These are phyloP conservation scores for Danaus melanippus DNA, from an alignment of 1,140 invertebrate genomes.

Conservation along the genomic window DNA sequence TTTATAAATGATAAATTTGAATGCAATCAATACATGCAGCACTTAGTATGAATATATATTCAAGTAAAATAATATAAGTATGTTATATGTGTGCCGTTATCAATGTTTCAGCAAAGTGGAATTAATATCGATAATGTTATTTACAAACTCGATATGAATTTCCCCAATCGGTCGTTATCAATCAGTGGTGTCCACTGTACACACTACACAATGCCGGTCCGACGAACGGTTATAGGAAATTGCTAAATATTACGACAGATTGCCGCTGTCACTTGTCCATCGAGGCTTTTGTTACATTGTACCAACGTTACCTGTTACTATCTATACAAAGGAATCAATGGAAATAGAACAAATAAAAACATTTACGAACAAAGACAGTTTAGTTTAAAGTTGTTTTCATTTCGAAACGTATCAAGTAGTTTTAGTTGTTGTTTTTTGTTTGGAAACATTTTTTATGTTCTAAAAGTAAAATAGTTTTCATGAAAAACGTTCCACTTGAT, in stretches of 20 bases:
- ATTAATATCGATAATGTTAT: slow-evolving; percentile 15
- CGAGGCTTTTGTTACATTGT: slow-evolving; percentile 2
- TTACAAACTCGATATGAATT: slow-evolving; percentile 18
- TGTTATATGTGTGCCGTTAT: no score
- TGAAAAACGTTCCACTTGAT: no score
- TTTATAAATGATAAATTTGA: no score
- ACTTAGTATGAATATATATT: slow-evolving; percentile 5
- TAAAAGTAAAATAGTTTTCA: no score
- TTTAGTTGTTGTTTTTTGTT: no score
- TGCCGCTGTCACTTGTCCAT: slow-evolving; percentile 3
- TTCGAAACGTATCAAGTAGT: no score
- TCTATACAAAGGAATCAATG: not conserved
- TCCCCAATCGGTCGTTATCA: slow-evolving; percentile 21
- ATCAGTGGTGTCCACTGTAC: slow-evolving; percentile 7
- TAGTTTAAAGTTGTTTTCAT: no score
- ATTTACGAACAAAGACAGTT: no score
- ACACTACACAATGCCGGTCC: slow-evolving; percentile 7
- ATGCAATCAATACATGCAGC: slow-evolving; percentile 1
- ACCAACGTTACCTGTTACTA: slow-evolving; percentile 1
- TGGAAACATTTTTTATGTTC: no score
- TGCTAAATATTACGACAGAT: slow-evolving; percentile 4
- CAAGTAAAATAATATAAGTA: slow-evolving; percentile 5
- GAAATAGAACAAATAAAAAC: no score
- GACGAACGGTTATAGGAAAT: slow-evolving; percentile 15
- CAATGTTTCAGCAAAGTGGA: no score